Evolutionary conservation across 1,140 invertebrate genomes (phyloP), one percentile per base, ranked within the genome.

Genomic region (Drosophila kikkawai): DNA sequence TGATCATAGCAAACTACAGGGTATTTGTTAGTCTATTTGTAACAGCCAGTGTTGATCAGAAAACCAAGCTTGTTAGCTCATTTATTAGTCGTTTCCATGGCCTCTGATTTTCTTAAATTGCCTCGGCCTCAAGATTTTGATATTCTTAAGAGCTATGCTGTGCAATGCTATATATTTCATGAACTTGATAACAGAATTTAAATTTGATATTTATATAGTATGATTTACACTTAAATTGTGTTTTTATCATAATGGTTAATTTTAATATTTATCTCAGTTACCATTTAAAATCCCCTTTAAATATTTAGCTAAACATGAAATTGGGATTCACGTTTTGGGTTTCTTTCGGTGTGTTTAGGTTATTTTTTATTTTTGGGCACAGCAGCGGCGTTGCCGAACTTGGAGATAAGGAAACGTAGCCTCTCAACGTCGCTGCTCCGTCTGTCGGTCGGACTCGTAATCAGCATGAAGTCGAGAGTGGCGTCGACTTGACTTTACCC

Each of bases 81-180:
- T 67, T 67, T 70, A 70, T 68, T 67, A 39, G 67, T 68, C 13
- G 63, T 42, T 70, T 70, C 48, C 48, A 68, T 67, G 63, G 63
- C 39, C 34, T 55, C 67, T 15, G 67, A 70, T 67, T 70, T 67
- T 67, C 61, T 53, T 22, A 37, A 63, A 37, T 32, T 66, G 47
- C 61, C 60, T 44, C 22, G 13, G 6, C 36, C 39, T 17, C 32
- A 45, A 53, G 32, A 37, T 15, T 65, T 51, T n/a, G 32, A 69
- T 64, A 44, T 22, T 32, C 37, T 37, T 36, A 42, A 39, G 17
- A 59, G 9, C 50, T 5, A 41, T 17, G 47, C 26, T 55, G n/a
- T n/a, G n/a, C n/a, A n/a, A n/a, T n/a, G n/a, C n/a, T 45, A 19
- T 12, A 37, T 29, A 4, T 11, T 12, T 37, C 1, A 22, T 37